These are phyloP conservation scores for Aphidius colemani DNA, from an alignment of 2,888 invertebrate species.

Conservation along the genomic window DNA sequence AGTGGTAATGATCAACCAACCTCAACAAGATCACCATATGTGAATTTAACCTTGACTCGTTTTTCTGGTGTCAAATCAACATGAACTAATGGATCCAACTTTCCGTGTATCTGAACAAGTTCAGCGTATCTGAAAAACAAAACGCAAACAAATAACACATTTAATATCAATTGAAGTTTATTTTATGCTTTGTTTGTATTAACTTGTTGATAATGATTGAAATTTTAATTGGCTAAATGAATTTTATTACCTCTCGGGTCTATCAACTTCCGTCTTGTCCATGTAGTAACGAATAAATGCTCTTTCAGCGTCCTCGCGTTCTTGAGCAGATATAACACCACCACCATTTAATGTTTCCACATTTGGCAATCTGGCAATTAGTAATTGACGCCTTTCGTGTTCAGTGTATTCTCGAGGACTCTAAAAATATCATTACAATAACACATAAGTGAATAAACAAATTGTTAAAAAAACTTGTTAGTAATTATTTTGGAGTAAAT, in stretches of 20 bases:
- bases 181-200: background rate
- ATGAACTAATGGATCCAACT: slow-evolving; percentile 86
- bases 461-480: background rate
- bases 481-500: background rate
- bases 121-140: slow-evolving; percentile 85
- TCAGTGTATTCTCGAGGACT: slow-evolving; percentile 78
- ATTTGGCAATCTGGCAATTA: slow-evolving; percentile 86
- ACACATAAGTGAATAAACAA: slow-evolving; percentile 22
- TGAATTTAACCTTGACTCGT: slow-evolving; percentile 82
- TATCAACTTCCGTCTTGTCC: slow-evolving; percentile 82
- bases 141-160: too few relatives aligned
- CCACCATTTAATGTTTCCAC: slow-evolving; percentile 89
- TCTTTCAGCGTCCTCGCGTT: slow-evolving; percentile 89
- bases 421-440: slow-evolving; percentile 37
- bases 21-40: slow-evolving; percentile 77
- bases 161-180: background rate
- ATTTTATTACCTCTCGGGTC: slow-evolving; percentile 72
- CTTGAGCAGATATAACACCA: slow-evolving; percentile 79
- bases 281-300: slow-evolving; percentile 92
- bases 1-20: slow-evolving; percentile 50
- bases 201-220: background rate
- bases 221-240: background rate
- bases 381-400: slow-evolving; percentile 83
- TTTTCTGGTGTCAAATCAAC: slow-evolving; percentile 87
- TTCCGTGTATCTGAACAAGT: slow-evolving; percentile 82